These are phyloP conservation scores for Cotesia typhae DNA, from an alignment of 1,140 invertebrate species.

Conservation along the genomic window DNA sequence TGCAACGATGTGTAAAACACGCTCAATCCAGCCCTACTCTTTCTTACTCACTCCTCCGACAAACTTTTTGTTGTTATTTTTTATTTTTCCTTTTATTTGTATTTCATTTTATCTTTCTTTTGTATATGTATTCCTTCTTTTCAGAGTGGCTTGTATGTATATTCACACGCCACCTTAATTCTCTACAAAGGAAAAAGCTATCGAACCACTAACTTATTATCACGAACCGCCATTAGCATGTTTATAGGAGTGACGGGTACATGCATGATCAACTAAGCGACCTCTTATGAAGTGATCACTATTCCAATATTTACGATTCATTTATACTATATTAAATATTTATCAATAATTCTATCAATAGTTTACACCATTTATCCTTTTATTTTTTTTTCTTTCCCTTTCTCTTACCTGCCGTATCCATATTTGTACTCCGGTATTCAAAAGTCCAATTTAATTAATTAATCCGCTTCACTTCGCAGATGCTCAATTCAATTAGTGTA, in stretches of 20 bases:
- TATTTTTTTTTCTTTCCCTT: too few species aligned
- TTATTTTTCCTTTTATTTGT: conserved; percentile 13
- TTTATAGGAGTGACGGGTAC: conserved; percentile 52
- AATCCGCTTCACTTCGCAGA: too few species aligned
- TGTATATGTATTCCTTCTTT: conserved; percentile 28
- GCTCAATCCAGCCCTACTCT: conserved; percentile 37
- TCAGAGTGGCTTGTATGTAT: conserved; percentile 20
- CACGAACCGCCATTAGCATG: conserved; percentile 54
- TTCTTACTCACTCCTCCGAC: conserved; percentile 24
- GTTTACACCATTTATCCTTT: not conserved
- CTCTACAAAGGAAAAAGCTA: conserved; percentile 38
- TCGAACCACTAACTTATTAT: conserved; percentile 54
- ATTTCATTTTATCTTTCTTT: conserved; percentile 19
- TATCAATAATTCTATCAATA: conserved; percentile 34
- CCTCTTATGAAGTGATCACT: conserved; percentile 6
- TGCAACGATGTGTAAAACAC: conserved; percentile 50
- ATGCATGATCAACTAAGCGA: conserved; percentile 35
- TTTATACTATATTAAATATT: conserved; percentile 17
- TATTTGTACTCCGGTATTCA: too few species aligned
- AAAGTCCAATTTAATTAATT: too few species aligned
- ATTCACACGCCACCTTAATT: conserved; percentile 38
- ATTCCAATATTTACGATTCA: conserved; percentile 49
- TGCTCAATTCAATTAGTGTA: too few species aligned
- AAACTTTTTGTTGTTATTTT: conserved; percentile 22
- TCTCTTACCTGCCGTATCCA: too few species aligned